Conservation (phyloP, 2,113 vertebrate genomes). For the Rhinoderma darwinii region DNA sequence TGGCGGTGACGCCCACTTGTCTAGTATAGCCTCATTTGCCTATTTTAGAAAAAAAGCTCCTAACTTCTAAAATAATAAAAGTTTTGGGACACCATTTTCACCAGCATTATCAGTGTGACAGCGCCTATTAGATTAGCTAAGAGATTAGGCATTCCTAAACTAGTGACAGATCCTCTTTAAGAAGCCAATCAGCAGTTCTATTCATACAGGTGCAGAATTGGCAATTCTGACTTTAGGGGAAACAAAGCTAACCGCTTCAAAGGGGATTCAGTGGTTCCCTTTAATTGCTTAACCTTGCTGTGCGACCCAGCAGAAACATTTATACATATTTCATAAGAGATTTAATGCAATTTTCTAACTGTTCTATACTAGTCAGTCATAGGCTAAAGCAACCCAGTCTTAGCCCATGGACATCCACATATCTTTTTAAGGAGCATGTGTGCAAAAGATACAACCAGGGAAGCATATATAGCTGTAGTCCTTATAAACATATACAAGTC, state of each 20-base stretch:
- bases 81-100: no score
- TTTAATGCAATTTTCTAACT: neutral
- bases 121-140: no score
- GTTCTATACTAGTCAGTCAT: neutral
- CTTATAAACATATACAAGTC: neutral
- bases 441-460: neutral
- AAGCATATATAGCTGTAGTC: no score
- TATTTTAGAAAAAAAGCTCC: no score
- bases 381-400: neutral
- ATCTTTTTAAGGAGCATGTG: neutral
- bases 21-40: no score
- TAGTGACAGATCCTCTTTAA: no score
- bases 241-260: neutral
- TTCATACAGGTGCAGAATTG: neutral
- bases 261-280: neutral
- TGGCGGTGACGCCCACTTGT: no score
- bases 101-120: no score
- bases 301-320: neutral
- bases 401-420: neutral
- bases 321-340: neutral
- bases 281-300: neutral
- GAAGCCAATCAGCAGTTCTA: no score
- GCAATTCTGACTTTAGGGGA: neutral
- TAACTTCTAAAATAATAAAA: no score
- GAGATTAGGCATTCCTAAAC: no score